Conservation (phyloP, 2,797 vertebrate genomes). For the Urophycis tenuis region DNA sequence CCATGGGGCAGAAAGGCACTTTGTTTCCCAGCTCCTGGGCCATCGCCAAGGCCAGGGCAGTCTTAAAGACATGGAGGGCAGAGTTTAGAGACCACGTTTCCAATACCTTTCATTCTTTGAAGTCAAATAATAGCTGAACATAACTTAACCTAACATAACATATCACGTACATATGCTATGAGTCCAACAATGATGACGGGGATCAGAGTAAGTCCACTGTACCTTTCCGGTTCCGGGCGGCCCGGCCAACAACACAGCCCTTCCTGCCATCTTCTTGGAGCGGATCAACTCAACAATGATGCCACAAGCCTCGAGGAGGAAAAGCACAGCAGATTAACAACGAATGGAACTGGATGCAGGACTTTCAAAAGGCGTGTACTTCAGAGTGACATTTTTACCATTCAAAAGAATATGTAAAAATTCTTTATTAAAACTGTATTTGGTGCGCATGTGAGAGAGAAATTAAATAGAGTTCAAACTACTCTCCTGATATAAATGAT, state of each 20-base stretch:
- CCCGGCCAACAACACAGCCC: constrained; percentile 89
- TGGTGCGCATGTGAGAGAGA: too few species aligned
- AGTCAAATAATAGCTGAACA: background rate
- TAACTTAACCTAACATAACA: too few species aligned
- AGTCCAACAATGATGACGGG: background rate
- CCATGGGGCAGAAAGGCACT: constrained; percentile 98
- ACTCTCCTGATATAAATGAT: too few species aligned
- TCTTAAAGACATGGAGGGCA: constrained; percentile 63
- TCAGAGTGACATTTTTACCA: background rate
- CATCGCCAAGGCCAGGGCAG: constrained; percentile 91
- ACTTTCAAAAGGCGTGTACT: background rate
- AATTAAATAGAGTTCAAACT: too few species aligned
- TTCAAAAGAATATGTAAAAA: background rate
- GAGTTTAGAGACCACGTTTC: background rate
- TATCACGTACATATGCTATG: background rate
- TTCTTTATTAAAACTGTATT: too few species aligned
- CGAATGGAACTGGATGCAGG: background rate
- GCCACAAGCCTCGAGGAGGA: constrained; percentile 81
- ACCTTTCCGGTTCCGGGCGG: constrained; percentile 99
- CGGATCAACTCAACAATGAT: constrained; percentile 96
- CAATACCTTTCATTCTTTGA: background rate
- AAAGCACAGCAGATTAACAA: constrained; percentile 1
- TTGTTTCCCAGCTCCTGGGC: constrained; percentile 97
- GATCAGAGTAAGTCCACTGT: constrained; percentile 20
- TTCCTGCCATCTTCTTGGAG: constrained; percentile 97